These are phyloP conservation scores for Neocrepidodera transversa DNA, from an alignment of 2,888 invertebrate species.

Conservation along the genomic window DNA sequence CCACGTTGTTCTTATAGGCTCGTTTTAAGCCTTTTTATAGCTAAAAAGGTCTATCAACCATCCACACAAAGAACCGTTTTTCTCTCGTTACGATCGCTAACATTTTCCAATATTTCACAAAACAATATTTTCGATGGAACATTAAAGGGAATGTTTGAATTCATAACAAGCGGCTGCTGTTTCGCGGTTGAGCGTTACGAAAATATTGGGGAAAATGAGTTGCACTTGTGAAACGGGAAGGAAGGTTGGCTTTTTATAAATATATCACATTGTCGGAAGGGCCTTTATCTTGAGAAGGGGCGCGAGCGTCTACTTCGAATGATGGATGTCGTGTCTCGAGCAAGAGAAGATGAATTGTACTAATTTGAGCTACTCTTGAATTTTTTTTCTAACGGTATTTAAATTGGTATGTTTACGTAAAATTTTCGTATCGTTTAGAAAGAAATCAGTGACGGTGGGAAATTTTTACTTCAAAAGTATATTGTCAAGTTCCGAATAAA, in stretches of 20 bases:
- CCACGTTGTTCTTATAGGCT: no score
- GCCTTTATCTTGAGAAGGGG: conserved; percentile 4
- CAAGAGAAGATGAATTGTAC: conserved; percentile 5
- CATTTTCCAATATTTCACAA: background rate
- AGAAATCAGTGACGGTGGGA: no score
- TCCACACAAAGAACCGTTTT: no score
- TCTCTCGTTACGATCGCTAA: no score
- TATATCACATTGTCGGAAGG: conserved; percentile 15
- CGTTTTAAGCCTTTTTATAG: no score
- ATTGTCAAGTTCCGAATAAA: no score
- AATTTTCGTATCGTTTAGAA: no score
- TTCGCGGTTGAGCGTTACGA: conserved; percentile 8
- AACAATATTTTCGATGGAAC: background rate
- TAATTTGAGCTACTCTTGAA: background rate
- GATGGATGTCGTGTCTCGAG: conserved; percentile 3
- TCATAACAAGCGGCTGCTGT: background rate
- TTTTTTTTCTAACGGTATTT: background rate
- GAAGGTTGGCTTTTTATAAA: conserved; percentile 15
- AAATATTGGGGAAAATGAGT: conserved; percentile 16
- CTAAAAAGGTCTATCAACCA: no score
- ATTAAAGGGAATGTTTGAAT: background rate
- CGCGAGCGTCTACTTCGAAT: conserved; percentile 1
- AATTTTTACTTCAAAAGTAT: no score
- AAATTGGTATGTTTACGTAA: conserved; percentile 1
- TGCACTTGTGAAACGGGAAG: conserved; percentile 8